Conservation (phyloP, 1,140 invertebrate genomes). For the Dendroctonus ponderosae region DNA sequence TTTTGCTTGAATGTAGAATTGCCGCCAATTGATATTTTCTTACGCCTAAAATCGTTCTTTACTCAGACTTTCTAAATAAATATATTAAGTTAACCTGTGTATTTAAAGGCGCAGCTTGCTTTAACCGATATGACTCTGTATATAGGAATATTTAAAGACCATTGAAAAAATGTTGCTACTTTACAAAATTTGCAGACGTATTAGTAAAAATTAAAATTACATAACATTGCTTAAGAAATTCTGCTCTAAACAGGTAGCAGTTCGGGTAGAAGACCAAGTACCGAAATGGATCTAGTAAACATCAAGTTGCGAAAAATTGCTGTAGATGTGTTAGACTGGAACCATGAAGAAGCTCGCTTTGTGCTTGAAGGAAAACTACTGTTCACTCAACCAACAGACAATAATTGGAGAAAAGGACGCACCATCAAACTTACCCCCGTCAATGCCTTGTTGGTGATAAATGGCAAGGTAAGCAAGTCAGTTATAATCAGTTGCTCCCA, state of each 20-base stretch:
- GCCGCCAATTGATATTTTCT: too few species aligned
- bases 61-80: too few species aligned
- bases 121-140: too few species aligned
- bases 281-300: conserved; percentile 80
- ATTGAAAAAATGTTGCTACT: too few species aligned
- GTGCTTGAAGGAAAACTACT: conserved; percentile 82
- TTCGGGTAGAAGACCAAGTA: conserved; percentile 66
- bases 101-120: too few species aligned
- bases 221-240: too few species aligned
- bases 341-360: conserved; percentile 85
- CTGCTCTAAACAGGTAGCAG: conserved; percentile 56
- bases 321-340: conserved; percentile 89
- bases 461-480: conserved; percentile 68
- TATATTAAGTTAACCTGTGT: too few species aligned
- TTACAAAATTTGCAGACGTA: too few species aligned
- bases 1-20: too few species aligned
- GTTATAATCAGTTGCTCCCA: conserved; percentile 2
- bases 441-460: conserved; percentile 83
- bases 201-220: too few species aligned
- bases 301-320: conserved; percentile 89
- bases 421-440: conserved; percentile 85
- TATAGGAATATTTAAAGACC: too few species aligned
- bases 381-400: conserved; percentile 83
- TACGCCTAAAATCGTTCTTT: too few species aligned
- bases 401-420: conserved; percentile 83